These are phyloP conservation scores for Hemichromis elongatus DNA, from an alignment of 2,113 vertebrate species.

Conservation along the genomic window DNA sequence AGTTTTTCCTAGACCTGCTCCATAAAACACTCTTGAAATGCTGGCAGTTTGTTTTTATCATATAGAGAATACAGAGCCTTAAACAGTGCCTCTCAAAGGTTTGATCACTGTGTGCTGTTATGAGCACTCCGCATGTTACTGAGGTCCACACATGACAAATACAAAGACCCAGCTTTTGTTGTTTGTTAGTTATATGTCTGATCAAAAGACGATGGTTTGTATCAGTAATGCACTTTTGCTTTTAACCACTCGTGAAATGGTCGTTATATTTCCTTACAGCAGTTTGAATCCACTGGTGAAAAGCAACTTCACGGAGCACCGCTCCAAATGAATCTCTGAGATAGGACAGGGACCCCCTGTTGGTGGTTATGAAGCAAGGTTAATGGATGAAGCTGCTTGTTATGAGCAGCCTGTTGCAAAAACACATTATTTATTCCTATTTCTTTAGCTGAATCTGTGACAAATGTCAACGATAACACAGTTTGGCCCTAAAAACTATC, in stretches of 20 bases:
- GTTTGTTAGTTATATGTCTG: neutral
- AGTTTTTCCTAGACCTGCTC: neutral
- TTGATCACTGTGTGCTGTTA: neutral
- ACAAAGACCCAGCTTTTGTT: neutral
- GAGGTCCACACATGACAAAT: neutral
- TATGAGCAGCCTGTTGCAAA: neutral
- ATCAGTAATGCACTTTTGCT: neutral
- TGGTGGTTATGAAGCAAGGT: neutral
- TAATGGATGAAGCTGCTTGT: neutral
- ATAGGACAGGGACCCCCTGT: neutral
- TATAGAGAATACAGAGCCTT: neutral
- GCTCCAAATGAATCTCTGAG: neutral
- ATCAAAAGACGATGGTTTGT: neutral
- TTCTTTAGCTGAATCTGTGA: neutral
- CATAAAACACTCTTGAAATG: neutral
- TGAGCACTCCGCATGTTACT: neutral
- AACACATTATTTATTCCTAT: neutral
- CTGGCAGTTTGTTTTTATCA: neutral
- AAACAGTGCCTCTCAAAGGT: neutral
- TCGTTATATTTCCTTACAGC: neutral
- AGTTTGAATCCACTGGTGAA: neutral
- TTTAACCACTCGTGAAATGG: neutral
- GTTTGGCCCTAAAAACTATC: neutral
- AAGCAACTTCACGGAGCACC: neutral
- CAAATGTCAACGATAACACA: neutral